Base-by-base conservation (phyloP, 2,888 invertebrate species). In the Portevinia maculata region DNA sequence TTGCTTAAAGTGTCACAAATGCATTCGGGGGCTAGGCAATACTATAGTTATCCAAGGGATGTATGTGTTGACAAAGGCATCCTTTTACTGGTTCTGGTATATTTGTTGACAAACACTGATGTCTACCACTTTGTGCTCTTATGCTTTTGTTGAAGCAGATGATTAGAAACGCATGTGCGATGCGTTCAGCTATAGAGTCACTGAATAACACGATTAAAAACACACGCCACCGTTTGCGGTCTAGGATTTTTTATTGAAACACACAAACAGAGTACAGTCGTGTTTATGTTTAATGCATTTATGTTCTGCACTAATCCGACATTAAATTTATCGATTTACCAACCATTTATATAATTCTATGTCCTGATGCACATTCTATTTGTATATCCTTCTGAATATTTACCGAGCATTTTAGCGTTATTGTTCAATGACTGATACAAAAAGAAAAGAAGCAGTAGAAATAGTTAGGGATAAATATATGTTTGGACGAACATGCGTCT, bases 101-200 rank as follows among this genome's bases (percentile, higher is more conserved):
- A n/a, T 76, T 81, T 76, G 64, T 76, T 52, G 59, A 76, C 81
- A 81, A 75, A 81, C 64, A 81, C 44, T 59, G 55, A 46, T 79
- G 46, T 74, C 65, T 70, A 65, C 64, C 79, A 74, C 55, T 39
- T 70, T 46, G 37, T 19, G 44, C 44, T 59, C 60, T 65, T 48
- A 37, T 59, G 46, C 30, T 37, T 69, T 57, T 75, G 75, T 64
- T 52, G 39, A 55, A 13, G 75, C 79, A 76, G 81, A 76, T 81
- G 81, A 81, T 81, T 81, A 37, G 70, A 75, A 81, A 76, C 53
- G 75, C 81, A 81, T 81, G 76, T 81, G 81, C 59, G 70, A 48
- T 67, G 55, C 60, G 34, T 57, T 64, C 44, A 24, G 19, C 11
- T 4, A 24, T 52, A 28, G 60, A 65, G 39, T 69, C 70, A 52